Conservation (phyloP, 2,113 vertebrate genomes). For the rabbit (Oryctolagus cuniculus) region mOryCun1.1 NC_091432.1:108721501-108722000, state of each 20-base stretch:
- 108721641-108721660: conserved; percentile 9
- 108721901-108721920: neutral
- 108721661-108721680: conserved; percentile 13
- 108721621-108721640: neutral
- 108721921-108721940: neutral
- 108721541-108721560: no score
- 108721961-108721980: neutral
- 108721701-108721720: neutral
- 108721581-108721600: no score
- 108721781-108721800: neutral
- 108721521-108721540: no score
- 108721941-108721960: neutral
- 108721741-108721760: neutral
- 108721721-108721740: neutral
- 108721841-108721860: neutral
- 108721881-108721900: neutral
- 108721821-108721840: conserved; percentile 11
- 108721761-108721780: neutral
- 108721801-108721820: neutral
- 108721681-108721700: neutral
- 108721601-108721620: no score
- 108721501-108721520: no score
- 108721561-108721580: no score
- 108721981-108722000: conserved; percentile 25
- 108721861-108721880: neutral